phyloP scores from a whole-genome alignment of 1,140 invertebrate genomes.

The Papilio dardanus region DNA sequence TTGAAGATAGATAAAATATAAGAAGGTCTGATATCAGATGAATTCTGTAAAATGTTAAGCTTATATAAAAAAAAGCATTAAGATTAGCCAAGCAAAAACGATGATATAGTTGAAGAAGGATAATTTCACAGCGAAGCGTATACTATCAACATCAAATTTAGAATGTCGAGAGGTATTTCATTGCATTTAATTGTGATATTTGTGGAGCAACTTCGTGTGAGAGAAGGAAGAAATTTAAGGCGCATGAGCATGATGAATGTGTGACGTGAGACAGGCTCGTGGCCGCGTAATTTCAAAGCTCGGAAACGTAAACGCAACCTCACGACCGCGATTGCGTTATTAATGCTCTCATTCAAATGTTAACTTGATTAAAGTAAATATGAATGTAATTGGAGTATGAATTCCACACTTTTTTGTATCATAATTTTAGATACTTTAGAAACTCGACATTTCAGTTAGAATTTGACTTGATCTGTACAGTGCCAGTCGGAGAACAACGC shows the following conservation, averaged over 20 bases:
- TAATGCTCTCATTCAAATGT: slow-evolving; percentile 41
- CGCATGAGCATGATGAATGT: slow-evolving; percentile 54
- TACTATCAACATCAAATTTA: neutral
- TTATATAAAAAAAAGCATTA: too few relatives aligned
- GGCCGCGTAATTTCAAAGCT: slow-evolving; percentile 33
- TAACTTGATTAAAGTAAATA: slow-evolving; percentile 12
- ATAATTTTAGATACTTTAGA: too few relatives aligned
- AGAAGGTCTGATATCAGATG: too few relatives aligned
- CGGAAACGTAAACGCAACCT: slow-evolving; percentile 37
- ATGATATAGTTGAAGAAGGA: neutral
- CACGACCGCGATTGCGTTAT: slow-evolving; percentile 64
- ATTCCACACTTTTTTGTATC: neutral
- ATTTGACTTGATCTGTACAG: too few relatives aligned
- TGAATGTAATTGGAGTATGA: neutral
- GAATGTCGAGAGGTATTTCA: neutral
- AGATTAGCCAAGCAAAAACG: neutral
- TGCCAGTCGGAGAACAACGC: too few relatives aligned
- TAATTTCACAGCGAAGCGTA: neutral
- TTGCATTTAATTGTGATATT: slow-evolving; percentile 26
- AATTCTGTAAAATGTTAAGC: too few relatives aligned
- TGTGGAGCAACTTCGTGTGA: slow-evolving; percentile 21
- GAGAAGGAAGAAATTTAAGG: slow-evolving; percentile 54
- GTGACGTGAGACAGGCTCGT: slow-evolving; percentile 48
- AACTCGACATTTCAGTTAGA: too few relatives aligned
- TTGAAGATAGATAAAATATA: too few relatives aligned